Base-by-base conservation (phyloP, 1,140 invertebrate genomes). In the Trichonephila clavipes region DNA sequence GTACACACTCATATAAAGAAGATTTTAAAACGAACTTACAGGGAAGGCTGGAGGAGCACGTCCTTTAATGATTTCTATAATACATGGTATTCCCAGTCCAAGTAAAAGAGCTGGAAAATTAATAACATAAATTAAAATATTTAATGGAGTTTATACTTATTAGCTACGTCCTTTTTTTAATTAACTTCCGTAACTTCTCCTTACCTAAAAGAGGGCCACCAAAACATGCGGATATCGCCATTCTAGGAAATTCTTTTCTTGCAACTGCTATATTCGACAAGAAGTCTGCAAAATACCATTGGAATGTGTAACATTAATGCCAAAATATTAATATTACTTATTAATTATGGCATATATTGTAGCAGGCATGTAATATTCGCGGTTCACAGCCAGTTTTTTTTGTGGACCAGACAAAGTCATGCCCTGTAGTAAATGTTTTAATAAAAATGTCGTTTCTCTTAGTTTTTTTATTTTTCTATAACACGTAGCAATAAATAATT, bases 181-280 rank as follows among this genome's bases (percentile, higher is more conserved):
- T 10, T 12, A 51, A 51, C 8, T 0, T 12, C 51, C 10, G 51
- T 5, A 51, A 51, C 51, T 4, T 69, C 58, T 16, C 62, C 24
- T 93, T 97, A 96, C 97, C 97, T 95, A 97, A 97, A 91, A 97
- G 95, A 3, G 97, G 97, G 44, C 97, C 97, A 64, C 97, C 97
- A 95, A 97, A 97, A 94, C 97, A 97, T 2, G 97, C 97, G 2
- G 97, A 96, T 94, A 97, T 97, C 3, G 97, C 97, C 97, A 97
- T 97, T 88, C 97, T 95, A 0, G 97, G 96, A 95, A 96, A 97
- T 4, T 97, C 97, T 95, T 96, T 96, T 90, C 96, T 96, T 4
- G 97, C 97, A 95, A 97, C 96, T 28, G 96, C 95, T 5, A 97
- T 95, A 95, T 97, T 97, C 6, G 97, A 96, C 94, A 97, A 96